Percentiles rank a stretch among this genome's conserved stretches.
phyloP scores from a whole-genome alignment of 1,140 invertebrate species.

The Cydia strobilella region DNA sequence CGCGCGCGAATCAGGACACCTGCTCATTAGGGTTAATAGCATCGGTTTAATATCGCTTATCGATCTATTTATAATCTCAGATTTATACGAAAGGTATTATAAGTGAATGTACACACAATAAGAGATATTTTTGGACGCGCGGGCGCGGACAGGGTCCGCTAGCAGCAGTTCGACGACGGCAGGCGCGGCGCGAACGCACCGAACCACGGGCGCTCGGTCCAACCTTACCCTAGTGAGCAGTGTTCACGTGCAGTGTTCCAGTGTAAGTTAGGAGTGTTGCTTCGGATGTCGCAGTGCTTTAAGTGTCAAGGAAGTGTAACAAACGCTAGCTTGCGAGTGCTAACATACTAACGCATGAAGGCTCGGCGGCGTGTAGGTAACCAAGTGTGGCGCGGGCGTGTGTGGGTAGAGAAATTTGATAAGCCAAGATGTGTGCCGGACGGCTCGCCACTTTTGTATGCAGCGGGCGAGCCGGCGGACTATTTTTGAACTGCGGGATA shows the following conservation, averaged over 20 bases:
- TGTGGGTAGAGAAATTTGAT: conserved; percentile 76
- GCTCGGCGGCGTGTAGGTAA: conserved; percentile 40
- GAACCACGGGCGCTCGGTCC: conserved; percentile 32
- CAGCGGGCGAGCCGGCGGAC: conserved; percentile 56
- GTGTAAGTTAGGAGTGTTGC: conserved; percentile 69
- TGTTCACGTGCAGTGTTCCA: conserved; percentile 49
- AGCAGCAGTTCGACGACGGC: conserved; percentile 57
- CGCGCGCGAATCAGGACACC: conserved; percentile 49
- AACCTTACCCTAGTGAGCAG: conserved; percentile 45
- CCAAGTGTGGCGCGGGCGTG: conserved; percentile 49
- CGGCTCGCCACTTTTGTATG: conserved; percentile 73
- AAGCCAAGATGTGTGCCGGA: conserved; percentile 59
- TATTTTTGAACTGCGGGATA: conserved; percentile 69
- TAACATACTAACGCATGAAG: conserved; percentile 73
- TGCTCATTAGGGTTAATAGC: conserved; percentile 63
- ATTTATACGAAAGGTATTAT: conserved; percentile 73
- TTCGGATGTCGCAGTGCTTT: conserved; percentile 58
- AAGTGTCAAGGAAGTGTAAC: conserved; percentile 56
- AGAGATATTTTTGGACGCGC: conserved; percentile 66
- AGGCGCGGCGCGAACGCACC: conserved; percentile 56
- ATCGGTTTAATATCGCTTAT: conserved; percentile 53
- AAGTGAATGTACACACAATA: conserved; percentile 74
- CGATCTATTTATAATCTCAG: conserved; percentile 65
- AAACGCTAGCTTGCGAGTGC: conserved; percentile 45
- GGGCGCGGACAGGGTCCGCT: conserved; percentile 47